These are phyloP conservation scores for Diorhabda carinulata DNA, from an alignment of 1,140 invertebrate species.

Conservation along the genomic window DNA sequence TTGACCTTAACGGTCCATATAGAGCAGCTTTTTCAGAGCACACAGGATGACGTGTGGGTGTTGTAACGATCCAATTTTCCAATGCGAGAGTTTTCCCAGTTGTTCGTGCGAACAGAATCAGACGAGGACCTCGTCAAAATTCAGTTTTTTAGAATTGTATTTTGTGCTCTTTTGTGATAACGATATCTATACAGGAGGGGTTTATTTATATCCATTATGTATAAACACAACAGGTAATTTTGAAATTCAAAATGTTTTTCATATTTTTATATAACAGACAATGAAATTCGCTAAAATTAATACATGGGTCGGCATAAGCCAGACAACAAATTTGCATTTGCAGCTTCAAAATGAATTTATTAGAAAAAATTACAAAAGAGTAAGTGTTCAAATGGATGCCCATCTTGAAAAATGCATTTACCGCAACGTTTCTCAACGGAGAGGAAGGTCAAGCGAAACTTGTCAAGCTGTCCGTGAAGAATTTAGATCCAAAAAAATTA, in stretches of 20 bases:
- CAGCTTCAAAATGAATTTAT: not conserved
- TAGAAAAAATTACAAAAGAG: not conserved
- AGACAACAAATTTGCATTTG: not conserved
- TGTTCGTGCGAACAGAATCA: not conserved
- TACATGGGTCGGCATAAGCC: too few species aligned
- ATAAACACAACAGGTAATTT: too few species aligned
- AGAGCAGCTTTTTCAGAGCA: not conserved
- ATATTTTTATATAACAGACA: too few species aligned
- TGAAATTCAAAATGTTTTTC: too few species aligned
- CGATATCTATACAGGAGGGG: too few species aligned
- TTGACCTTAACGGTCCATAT: not conserved
- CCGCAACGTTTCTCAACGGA: not conserved
- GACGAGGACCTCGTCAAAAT: not conserved
- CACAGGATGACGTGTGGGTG: not conserved
- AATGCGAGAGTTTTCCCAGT: not conserved
- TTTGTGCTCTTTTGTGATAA: too few species aligned
- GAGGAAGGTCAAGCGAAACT: not conserved
- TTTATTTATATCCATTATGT: too few species aligned
- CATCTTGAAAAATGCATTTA: not conserved
- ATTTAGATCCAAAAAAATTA: not conserved
- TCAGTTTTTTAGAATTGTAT: too few species aligned
- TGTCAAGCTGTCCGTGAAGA: not conserved
- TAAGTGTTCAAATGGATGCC: not conserved
- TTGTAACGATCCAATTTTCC: not conserved
- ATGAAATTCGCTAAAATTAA: too few species aligned